Conservation (phyloP, 2,888 invertebrate genomes). For the Andrena marginata region DNA sequence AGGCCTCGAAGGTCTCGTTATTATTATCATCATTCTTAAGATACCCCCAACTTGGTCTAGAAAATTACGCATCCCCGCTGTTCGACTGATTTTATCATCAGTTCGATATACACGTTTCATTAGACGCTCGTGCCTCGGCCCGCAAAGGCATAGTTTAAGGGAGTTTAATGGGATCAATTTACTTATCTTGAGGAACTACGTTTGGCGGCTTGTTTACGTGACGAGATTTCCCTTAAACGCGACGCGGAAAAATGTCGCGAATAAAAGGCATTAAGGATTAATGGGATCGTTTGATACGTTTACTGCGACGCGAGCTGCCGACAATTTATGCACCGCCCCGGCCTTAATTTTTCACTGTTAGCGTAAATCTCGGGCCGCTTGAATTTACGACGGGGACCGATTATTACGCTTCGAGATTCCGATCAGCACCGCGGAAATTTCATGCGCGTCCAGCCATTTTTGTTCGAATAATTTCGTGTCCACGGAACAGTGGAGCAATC, state of each 20-base stretch:
- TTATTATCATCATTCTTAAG: no score
- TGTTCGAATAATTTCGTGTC: neutral
- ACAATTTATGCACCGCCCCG: slow-evolving; percentile 33
- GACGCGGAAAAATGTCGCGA: slow-evolving; percentile 36
- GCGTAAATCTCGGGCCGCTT: slow-evolving; percentile 16
- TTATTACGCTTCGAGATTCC: slow-evolving; percentile 12
- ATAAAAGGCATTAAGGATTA: slow-evolving; percentile 43
- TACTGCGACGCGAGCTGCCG: slow-evolving; percentile 18
- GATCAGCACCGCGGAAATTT: neutral
- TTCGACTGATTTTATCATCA: slow-evolving; percentile 28
- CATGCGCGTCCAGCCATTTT: neutral
- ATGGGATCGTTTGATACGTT: slow-evolving; percentile 43
- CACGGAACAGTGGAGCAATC: neutral
- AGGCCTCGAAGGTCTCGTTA: no score
- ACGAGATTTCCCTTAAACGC: slow-evolving; percentile 33
- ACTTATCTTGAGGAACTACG: slow-evolving; percentile 26
- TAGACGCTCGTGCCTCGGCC: slow-evolving; percentile 20
- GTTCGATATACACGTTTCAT: slow-evolving; percentile 33
- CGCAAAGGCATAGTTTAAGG: slow-evolving; percentile 37
- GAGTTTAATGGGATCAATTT: slow-evolving; percentile 54
- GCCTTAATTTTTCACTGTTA: slow-evolving; percentile 39
- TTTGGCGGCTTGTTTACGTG: slow-evolving; percentile 33
- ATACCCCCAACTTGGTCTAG: neutral
- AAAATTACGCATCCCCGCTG: neutral
- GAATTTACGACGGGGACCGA: slow-evolving; percentile 16